Evolutionary conservation across 2,888 invertebrate genomes (phyloP), one percentile per base, ranked within the genome.

Genomic region (Dynastes hyllus): DNA sequence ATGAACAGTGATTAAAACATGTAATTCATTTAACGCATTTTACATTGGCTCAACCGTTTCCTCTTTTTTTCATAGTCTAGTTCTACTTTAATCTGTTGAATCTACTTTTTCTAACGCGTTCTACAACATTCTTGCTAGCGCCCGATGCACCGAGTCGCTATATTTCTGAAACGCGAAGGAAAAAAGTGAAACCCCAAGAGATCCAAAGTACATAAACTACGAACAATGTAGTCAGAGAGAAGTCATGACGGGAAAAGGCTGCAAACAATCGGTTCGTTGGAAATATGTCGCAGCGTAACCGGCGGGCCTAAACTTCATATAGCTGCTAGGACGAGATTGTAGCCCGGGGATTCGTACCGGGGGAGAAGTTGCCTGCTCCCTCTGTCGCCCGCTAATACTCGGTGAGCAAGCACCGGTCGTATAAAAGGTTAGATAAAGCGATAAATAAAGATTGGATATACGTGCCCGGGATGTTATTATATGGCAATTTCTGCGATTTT

Each of bases 271-370:
- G 80, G 75, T 77, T 58, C 50, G 58, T 40, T 70, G 79, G 78
- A 83, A 82, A 83, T 83, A 82, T 83, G 81, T 82, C 80, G 63
- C 61, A 32, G 78, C 79, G 81, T 81, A 76, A 83, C 83, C 82
- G 16, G 58, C 45, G 81, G 83, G 70, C 79, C 76, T 70, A 80
- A 81, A 83, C 76, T 81, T 83, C 81, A 81, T 81, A 81, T 70
- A 61, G 22, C 61, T 51, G 16, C 16, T 8, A 11, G 79, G 67
- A 53, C 67, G 73, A 67, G 78, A 81, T 81, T 80, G 81, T 73
- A 77, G 81, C 77, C 79, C 70, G 37, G 80, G 81, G 81, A 81
- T 80, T 81, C 80, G 71, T 78, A 78, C 76, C 53, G 75, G 80
- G 75, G 81, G 81, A 9, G 45, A 45, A 45, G 45, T 45, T 11